Base-by-base conservation (phyloP, 2,888 invertebrate species). In the Lucinisca nassula region DNA sequence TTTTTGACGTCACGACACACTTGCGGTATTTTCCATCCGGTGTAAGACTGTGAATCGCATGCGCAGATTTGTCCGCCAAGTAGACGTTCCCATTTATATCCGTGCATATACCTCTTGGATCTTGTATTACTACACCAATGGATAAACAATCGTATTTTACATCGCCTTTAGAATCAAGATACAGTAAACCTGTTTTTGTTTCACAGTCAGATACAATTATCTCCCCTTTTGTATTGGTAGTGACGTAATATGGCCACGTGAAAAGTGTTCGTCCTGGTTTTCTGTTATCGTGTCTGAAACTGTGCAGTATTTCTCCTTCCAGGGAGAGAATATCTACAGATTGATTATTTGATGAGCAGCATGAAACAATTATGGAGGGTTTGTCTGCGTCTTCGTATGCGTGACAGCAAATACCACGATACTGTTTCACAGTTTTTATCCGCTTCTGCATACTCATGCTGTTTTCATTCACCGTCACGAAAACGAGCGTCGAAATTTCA, bases 161-260 rank as follows among this genome's bases (percentile, higher is more conserved):
- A 49, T 90, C 88, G 12, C 92, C 92, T 73, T 90, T 77, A 51
- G 89, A 83, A 55, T 84, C 83, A 32, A 92, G 81, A 72, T 91
- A 91, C 21, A 92, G 85, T 35, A 92, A 82, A 70, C 92, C 92
- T 61, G 92, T 92, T 61, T 91, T 90, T 17, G 92, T 90, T 80
- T 92, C 92, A 79, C 92, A 92, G 61, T 92, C 92, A 1, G 92
- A 92, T 12, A 92, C 90, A 51, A 92, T 86, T 40, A 92, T 90
- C 76, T 92, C 92, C 55, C 92, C 92, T 70, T 84, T 81, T 74
- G 75, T 67, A 45, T 89, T 92, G 32, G 88, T 88, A 4, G 91
- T 90, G 17, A 92, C 90, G 77, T 92, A 92, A 83, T 92, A 92
- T 12, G 92, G 92, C 92, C 92, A 92, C 21, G 92, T 92, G 79